These are phyloP conservation scores for Pachydiplax longipennis DNA, from an alignment of 2,888 invertebrate species.

Conservation along the genomic window DNA sequence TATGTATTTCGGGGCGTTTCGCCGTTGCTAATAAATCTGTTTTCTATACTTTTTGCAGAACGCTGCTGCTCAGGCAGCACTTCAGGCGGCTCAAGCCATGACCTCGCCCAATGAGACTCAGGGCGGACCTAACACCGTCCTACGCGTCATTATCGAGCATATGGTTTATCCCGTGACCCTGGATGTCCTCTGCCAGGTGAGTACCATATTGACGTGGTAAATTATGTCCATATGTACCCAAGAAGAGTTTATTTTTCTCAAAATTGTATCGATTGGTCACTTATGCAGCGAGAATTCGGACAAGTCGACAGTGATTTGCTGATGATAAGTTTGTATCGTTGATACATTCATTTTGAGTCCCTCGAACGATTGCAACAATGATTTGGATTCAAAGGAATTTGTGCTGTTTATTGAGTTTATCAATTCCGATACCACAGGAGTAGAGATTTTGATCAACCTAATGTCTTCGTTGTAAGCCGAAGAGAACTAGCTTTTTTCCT, in stretches of 20 bases:
- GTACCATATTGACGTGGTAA: constrained; percentile 50
- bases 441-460: no score
- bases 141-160: constrained; percentile 98
- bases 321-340: no score
- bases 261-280: no score
- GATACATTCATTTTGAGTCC: no score
- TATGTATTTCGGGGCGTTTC: constrained; percentile 6
- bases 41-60: constrained; percentile 68
- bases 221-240: neutral
- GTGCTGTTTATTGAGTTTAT: no score
- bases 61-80: constrained; percentile 83
- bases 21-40: neutral
- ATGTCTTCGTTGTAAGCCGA: no score
- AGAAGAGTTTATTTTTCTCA: neutral
- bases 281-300: neutral
- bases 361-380: no score
- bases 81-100: constrained; percentile 85
- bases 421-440: no score
- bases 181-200: constrained; percentile 91
- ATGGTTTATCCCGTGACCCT: constrained; percentile 98
- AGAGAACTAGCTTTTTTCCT: no score
- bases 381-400: no score
- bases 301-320: no score
- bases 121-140: constrained; percentile 94
- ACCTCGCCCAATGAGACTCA: constrained; percentile 70